phyloP scores from a whole-genome alignment of 1,140 invertebrate genomes.

The silkworm (Bombyx mori) region ASM3026992v2 NC_085117.1:965501-966000 shows the following conservation, averaged over 20 bases:
- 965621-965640: slow-evolving; percentile 31
- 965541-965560: too few species aligned
- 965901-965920: too few species aligned
- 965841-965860: neutral
- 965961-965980: too few species aligned
- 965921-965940: too few species aligned
- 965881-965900: too few species aligned
- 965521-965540: too few species aligned
- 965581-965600: too few species aligned
- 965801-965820: neutral
- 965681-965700: slow-evolving; percentile 26
- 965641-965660: slow-evolving; percentile 35
- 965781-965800: neutral
- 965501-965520: too few species aligned
- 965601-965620: too few species aligned
- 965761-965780: neutral
- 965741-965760: neutral
- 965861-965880: neutral
- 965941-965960: too few species aligned
- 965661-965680: slow-evolving; percentile 39
- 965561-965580: too few species aligned
- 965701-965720: slow-evolving; percentile 18
- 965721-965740: slow-evolving; percentile 7
- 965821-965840: neutral
- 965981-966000: too few species aligned